These are phyloP conservation scores for Tenthredo distinguenda DNA, from an alignment of 2,888 invertebrate genomes.

Conservation along the genomic window DNA sequence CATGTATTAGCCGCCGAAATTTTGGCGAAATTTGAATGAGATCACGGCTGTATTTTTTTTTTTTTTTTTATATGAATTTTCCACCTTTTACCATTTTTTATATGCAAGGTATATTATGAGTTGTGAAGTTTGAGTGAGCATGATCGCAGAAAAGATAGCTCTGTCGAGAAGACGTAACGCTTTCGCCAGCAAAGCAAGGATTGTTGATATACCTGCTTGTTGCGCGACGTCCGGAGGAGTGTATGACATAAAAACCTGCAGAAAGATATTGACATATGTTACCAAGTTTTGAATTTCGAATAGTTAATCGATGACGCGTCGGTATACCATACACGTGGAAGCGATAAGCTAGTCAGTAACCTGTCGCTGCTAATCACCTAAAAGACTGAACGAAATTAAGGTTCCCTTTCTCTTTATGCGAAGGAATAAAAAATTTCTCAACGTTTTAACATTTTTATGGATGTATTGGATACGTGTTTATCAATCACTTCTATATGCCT, in stretches of 20 bases:
- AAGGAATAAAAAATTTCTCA: neutral
- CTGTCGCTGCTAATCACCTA: neutral
- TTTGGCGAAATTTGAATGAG: neutral
- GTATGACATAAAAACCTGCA: conserved; percentile 16
- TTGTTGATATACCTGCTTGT: conserved; percentile 12
- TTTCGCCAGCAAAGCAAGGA: conserved; percentile 14
- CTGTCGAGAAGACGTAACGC: conserved; percentile 18
- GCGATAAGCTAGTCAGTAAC: neutral
- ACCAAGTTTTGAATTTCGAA: neutral
- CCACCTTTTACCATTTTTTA: neutral
- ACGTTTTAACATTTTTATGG: neutral
- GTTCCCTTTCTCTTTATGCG: conserved; percentile 6
- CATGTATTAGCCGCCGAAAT: neutral
- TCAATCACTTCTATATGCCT: neutral
- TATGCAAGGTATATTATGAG: neutral
- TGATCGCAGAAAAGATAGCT: neutral
- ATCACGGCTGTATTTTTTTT: neutral
- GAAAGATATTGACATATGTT: conserved; percentile 11
- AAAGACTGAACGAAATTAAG: neutral
- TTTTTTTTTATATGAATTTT: neutral
- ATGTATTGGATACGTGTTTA: neutral
- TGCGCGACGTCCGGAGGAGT: conserved; percentile 1
- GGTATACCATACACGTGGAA: neutral
- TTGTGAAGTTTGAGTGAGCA: neutral
- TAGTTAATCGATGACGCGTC: neutral